A percentile compares a stretch with the other conserved stretches of the same genome.
These are phyloP conservation scores for Drosophila seguyi DNA, from an alignment of 1,140 invertebrate species.

Conservation along the genomic window DNA sequence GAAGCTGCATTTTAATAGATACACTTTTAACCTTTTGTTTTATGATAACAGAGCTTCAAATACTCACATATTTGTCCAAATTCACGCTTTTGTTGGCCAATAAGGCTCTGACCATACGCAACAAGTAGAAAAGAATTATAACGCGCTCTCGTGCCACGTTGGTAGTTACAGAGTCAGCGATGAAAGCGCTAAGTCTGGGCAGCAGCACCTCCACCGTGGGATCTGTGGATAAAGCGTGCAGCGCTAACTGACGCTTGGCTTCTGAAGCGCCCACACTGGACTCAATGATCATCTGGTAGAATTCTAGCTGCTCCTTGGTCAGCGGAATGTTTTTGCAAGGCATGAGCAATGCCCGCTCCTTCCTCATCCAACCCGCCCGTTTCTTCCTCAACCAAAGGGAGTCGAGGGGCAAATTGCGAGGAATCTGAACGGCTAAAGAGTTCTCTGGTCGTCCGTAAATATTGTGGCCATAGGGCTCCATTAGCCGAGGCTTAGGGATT, in stretches of 20 bases:
- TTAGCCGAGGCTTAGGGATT: not conserved
- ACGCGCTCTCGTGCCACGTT: slow-evolving; percentile 37
- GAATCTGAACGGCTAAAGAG: not conserved
- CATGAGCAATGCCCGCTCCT: slow-evolving; percentile 31
- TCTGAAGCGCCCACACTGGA: slow-evolving; percentile 21
- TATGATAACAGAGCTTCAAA: not conserved
- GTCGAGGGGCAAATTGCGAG: not conserved
- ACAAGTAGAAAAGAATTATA: slow-evolving; percentile 24
- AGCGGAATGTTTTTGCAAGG: slow-evolving; percentile 19
- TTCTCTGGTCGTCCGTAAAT: too few species aligned
- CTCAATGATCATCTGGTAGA: slow-evolving; percentile 34
- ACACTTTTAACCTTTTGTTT: not conserved
- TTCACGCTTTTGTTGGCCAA: slow-evolving; percentile 21
- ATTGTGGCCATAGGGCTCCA: not conserved
- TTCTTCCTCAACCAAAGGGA: slow-evolving; percentile 19
- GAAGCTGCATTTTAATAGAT: slow-evolving; percentile 29
- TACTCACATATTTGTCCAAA: slow-evolving; percentile 50
- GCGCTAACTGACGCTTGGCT: slow-evolving; percentile 1
- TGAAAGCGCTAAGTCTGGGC: slow-evolving; percentile 23
- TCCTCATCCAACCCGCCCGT: slow-evolving; percentile 21
- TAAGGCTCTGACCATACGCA: slow-evolving; percentile 53
- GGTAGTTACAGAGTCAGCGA: slow-evolving; percentile 18
- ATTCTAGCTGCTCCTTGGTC: slow-evolving; percentile 34
- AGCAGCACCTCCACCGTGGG: slow-evolving; percentile 35
- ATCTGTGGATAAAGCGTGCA: slow-evolving; percentile 23